Conservation (phyloP, 2,888 invertebrate genomes). For the Drosophila differens region DNA sequence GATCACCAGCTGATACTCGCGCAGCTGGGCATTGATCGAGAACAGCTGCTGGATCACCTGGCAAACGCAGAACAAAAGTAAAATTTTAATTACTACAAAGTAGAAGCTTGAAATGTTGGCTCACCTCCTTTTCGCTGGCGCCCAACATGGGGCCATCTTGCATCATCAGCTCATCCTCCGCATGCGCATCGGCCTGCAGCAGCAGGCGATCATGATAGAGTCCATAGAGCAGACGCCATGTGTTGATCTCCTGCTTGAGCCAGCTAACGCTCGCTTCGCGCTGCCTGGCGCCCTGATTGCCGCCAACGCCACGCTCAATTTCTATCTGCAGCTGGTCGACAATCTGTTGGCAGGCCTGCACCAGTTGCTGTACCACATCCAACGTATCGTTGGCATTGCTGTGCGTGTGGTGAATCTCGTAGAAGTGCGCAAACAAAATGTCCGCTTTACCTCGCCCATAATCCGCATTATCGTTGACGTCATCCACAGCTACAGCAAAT, state of each 20-base stretch:
- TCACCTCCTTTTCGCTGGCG: slow-evolving; percentile 86
- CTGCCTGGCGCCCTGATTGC: slow-evolving; percentile 41
- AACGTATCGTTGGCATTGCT: slow-evolving; percentile 79
- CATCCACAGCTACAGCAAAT: slow-evolving; percentile 4
- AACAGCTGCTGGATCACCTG: slow-evolving; percentile 84
- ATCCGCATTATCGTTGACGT: slow-evolving; percentile 47
- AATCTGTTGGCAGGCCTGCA: slow-evolving; percentile 75
- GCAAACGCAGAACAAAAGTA: not conserved
- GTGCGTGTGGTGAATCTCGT: slow-evolving; percentile 83
- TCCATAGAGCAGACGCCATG: slow-evolving; percentile 94
- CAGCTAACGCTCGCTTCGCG: slow-evolving; percentile 83
- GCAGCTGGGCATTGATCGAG: slow-evolving; percentile 86
- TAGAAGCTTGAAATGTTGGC: not conserved
- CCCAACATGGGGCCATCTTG: slow-evolving; percentile 85
- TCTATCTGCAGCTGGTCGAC: slow-evolving; percentile 78
- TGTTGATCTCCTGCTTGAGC: slow-evolving; percentile 93
- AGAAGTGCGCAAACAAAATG: slow-evolving; percentile 82
- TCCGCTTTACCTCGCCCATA: slow-evolving; percentile 77
- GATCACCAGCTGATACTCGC: slow-evolving; percentile 93
- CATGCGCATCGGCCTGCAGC: slow-evolving; percentile 80
- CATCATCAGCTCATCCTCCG: slow-evolving; percentile 66
- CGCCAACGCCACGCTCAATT: slow-evolving; percentile 50
- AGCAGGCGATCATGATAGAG: slow-evolving; percentile 92
- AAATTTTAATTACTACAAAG: not conserved
- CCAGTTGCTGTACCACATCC: slow-evolving; percentile 80